Base-by-base conservation (phyloP, 2,113 vertebrate genomes). In the Ophthalmolycus amberensis region DNA sequence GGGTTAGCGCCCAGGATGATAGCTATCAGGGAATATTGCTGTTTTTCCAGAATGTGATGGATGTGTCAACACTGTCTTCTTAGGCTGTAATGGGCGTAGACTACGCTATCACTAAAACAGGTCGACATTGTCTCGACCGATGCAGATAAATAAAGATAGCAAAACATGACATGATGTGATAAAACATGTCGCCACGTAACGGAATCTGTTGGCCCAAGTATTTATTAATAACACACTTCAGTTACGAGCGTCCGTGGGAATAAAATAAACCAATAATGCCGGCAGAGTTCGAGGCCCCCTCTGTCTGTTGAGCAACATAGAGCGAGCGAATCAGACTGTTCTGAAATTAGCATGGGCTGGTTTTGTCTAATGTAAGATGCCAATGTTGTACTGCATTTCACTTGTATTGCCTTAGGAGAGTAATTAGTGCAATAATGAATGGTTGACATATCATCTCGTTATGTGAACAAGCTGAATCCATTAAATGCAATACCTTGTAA, bases 321-420 rank as follows among this genome's bases (percentile, higher is more conserved):
- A 62, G 38, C 6, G 15, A 50, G 18, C 63, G 7, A 74, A 63
- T 70, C 20, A 48, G 9, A 66, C 22, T 37, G 15, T 70, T 72
- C 32, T 48, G 56, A 69, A 62, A 80, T 71, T 5, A 58, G 42
- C 46, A 29, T 34, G 29, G 27, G 29, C 48, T 65, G 56, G 8
- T 56, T 82, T 84, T 38, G 22, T 37, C 62, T 58, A 76, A 79
- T 32, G 52, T 80, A 38, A 77, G 58, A 81, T 72, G 70, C 59
- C 50, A 71, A 8, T 70, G 83, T 80, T 80, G 29, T 72, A 50
- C 80, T 75, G 34, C 85, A 65, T 84, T 91, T 87, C 80, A 62
- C 78, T 82, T 82, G 60, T 69, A 87, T 88, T 52, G 85, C 88
- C 87, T 75, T 66, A 89, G 89, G 90, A 90, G 82, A 89, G 84